Conservation (phyloP, 2,888 invertebrate genomes). For the Pocota personata region DNA sequence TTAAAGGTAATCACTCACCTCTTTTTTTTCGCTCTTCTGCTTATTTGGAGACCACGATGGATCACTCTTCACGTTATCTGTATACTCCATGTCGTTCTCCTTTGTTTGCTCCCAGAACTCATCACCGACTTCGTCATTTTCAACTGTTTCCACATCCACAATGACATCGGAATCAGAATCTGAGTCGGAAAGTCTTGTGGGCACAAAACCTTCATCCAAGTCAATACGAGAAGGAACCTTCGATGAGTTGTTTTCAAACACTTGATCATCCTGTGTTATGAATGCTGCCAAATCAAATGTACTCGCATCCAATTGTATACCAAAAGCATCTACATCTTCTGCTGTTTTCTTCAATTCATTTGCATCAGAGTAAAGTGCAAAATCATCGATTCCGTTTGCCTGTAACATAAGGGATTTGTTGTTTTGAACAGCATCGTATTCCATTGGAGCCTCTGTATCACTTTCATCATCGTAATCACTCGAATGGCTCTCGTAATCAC, state of each 20-base stretch:
- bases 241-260: conserved; percentile 48
- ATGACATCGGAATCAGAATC: conserved; percentile 81
- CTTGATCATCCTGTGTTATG: conserved; percentile 81
- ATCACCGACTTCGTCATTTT: conserved; percentile 76
- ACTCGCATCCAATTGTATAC: conserved; percentile 79
- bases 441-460: conserved; percentile 56
- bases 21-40: conserved; percentile 74
- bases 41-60: conserved; percentile 81
- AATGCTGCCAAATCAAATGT: conserved; percentile 82
- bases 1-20: conserved; percentile 78
- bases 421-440: neutral
- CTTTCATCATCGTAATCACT: conserved; percentile 81
- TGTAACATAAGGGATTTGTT: neutral
- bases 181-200: conserved; percentile 74
- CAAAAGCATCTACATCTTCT: conserved; percentile 78
- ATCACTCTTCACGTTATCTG: conserved; percentile 80
- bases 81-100: conserved; percentile 72
- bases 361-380: conserved; percentile 78
- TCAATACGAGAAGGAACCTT: neutral
- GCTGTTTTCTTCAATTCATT: conserved; percentile 28
- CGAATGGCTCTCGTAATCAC: conserved; percentile 82
- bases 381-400: conserved; percentile 75
- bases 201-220: neutral
- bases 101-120: conserved; percentile 70
- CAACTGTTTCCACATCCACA: conserved; percentile 82